These are phyloP conservation scores for Cossypha caffra DNA, from an alignment of 2,797 vertebrate species.

Conservation along the genomic window DNA sequence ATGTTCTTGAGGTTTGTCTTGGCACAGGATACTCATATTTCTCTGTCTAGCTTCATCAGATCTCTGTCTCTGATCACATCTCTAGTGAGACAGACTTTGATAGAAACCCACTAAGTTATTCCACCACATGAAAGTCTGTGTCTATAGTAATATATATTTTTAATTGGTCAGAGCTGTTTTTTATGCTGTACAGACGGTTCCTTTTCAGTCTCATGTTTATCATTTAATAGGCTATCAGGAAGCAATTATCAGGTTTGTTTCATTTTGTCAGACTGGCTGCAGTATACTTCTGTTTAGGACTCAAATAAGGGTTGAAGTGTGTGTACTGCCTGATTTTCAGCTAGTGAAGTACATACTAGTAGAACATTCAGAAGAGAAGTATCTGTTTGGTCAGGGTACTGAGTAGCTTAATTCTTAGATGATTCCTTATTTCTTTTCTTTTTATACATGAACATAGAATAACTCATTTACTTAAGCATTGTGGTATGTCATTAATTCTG, in stretches of 20 bases:
- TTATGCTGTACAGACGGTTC: neutral
- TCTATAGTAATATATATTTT: neutral
- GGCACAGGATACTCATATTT: neutral
- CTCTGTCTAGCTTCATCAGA: neutral
- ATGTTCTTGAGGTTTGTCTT: neutral
- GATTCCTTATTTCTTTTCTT: neutral
- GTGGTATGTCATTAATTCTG: neutral
- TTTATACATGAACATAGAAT: neutral
- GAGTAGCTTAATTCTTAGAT: neutral
- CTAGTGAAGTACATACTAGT: neutral
- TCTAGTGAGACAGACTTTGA: constrained; percentile 24
- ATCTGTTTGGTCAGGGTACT: neutral
- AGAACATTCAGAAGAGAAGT: neutral
- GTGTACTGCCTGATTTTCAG: neutral
- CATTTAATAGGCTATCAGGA: neutral
- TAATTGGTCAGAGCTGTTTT: constrained; percentile 26
- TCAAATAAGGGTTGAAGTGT: neutral
- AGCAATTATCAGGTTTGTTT: neutral
- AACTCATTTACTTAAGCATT: neutral
- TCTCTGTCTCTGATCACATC: constrained; percentile 4
- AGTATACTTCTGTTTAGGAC: neutral
- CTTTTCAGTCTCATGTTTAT: neutral
- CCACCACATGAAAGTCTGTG: neutral
- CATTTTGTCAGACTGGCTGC: neutral
- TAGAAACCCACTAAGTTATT: neutral